phyloP scores from a whole-genome alignment of 2,888 invertebrate genomes.

The Caenorhabditis sp. region DNA sequence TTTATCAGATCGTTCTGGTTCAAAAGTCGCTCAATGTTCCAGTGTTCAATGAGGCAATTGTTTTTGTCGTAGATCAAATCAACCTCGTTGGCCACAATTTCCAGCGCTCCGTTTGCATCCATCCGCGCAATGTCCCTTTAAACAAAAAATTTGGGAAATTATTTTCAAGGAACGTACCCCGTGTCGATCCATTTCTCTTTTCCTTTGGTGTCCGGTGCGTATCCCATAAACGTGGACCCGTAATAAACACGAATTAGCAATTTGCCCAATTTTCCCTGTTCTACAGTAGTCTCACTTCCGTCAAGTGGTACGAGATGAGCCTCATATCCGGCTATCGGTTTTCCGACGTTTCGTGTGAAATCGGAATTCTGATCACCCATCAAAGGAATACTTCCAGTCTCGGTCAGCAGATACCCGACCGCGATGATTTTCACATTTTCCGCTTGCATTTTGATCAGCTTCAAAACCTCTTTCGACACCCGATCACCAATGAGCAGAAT shows the following conservation, averaged over 20 bases:
- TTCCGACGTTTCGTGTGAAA: constrained; percentile 59
- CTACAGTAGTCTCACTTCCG: constrained; percentile 69
- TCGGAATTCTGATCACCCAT: constrained; percentile 66
- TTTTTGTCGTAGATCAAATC: constrained; percentile 73
- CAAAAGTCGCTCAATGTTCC: constrained; percentile 72
- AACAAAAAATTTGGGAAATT: not conserved
- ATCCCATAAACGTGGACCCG: constrained; percentile 72
- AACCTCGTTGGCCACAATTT: constrained; percentile 72
- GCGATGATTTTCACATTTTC: constrained; percentile 65
- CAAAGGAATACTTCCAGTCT: constrained; percentile 64
- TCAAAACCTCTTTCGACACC: constrained; percentile 60
- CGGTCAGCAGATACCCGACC: constrained; percentile 67
- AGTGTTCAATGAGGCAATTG: constrained; percentile 72
- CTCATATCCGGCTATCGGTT: constrained; percentile 61
- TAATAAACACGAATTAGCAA: constrained; percentile 45
- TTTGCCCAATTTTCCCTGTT: constrained; percentile 70
- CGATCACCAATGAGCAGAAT: constrained; percentile 64
- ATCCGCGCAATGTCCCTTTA: constrained; percentile 72
- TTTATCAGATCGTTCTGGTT: constrained; percentile 72
- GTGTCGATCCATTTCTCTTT: constrained; percentile 72
- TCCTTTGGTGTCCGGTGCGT: constrained; percentile 65
- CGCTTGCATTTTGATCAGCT: constrained; percentile 57
- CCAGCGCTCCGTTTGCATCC: constrained; percentile 72
- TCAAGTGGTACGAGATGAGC: constrained; percentile 68
- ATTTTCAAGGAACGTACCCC: constrained; percentile 71